A percentile compares a stretch with the other conserved stretches of the same genome.
These are phyloP conservation scores for Suillia variegata DNA, from an alignment of 2,888 invertebrate genomes.

Conservation along the genomic window DNA sequence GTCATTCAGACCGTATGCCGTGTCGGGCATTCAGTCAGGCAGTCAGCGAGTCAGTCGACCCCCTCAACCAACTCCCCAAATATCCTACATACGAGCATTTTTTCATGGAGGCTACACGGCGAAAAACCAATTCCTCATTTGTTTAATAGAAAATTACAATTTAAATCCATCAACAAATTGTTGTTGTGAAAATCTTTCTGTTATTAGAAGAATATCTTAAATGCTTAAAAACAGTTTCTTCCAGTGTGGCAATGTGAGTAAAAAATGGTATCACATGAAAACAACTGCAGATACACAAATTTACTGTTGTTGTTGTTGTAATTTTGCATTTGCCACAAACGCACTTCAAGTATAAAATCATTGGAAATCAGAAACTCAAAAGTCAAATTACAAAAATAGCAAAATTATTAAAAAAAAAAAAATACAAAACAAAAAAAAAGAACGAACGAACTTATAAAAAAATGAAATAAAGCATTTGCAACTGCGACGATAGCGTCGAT, in stretches of 20 bases:
- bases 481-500: not conserved
- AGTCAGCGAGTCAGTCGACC: too few species aligned
- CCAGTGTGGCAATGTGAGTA: too few species aligned
- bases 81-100: not conserved
- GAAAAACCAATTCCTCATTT: too few species aligned
- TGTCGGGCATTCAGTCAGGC: not conserved
- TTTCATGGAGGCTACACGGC: too few species aligned
- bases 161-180: too few species aligned
- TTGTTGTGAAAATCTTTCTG: too few species aligned
- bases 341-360: not conserved
- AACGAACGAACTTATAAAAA: not conserved
- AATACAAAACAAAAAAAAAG: not conserved
- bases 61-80: not conserved
- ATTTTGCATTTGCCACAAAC: conserved; percentile 1
- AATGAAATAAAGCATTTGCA: not conserved
- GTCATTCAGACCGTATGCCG: not conserved
- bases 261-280: conserved; percentile 15
- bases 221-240: too few species aligned
- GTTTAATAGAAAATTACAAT: too few species aligned
- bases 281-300: conserved; percentile 11
- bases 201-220: too few species aligned
- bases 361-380: conserved; percentile 6
- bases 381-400: conserved; percentile 4
- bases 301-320: conserved; percentile 15
- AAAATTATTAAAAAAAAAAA: not conserved